Conservation (phyloP, 2,113 vertebrate species). For the Symphodus melops region DNA sequence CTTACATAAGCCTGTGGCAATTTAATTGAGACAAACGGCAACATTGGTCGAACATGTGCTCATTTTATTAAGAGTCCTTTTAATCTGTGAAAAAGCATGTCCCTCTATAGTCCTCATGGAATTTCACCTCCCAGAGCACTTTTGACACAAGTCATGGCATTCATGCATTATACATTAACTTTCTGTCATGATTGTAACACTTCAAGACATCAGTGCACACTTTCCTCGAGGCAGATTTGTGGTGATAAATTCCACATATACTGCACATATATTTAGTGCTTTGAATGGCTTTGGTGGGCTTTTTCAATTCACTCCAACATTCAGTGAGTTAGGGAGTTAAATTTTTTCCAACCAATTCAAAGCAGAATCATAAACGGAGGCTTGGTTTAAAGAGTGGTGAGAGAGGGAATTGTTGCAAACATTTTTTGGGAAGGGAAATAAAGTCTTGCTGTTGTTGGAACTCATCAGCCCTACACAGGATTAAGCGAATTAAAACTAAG, state of each 20-base stretch:
- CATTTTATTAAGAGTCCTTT: slow-evolving; percentile 20
- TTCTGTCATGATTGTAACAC: neutral
- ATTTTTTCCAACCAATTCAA: too few relatives aligned
- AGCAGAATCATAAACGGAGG: too few relatives aligned
- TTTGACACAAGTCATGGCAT: neutral
- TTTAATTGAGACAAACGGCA: slow-evolving; percentile 26
- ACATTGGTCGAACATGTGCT: slow-evolving; percentile 3
- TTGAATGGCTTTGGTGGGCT: too few relatives aligned
- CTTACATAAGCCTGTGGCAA: slow-evolving; percentile 15
- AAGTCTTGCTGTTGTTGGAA: too few relatives aligned
- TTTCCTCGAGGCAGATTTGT: neutral
- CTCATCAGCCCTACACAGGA: too few relatives aligned
- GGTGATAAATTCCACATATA: neutral
- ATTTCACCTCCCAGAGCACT: neutral
- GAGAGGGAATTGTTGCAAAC: too few relatives aligned
- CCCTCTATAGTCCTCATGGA: neutral
- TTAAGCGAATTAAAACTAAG: too few relatives aligned
- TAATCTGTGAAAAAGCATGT: slow-evolving; percentile 23
- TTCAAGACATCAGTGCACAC: neutral
- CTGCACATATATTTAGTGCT: too few relatives aligned
- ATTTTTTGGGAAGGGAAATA: too few relatives aligned
- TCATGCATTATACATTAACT: neutral
- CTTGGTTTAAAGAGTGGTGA: too few relatives aligned
- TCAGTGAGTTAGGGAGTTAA: too few relatives aligned
- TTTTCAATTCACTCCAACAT: too few relatives aligned